Evolutionary conservation across 2,888 invertebrate genomes (phyloP).

Genomic region (Noctuana brunneofusca): DNA sequence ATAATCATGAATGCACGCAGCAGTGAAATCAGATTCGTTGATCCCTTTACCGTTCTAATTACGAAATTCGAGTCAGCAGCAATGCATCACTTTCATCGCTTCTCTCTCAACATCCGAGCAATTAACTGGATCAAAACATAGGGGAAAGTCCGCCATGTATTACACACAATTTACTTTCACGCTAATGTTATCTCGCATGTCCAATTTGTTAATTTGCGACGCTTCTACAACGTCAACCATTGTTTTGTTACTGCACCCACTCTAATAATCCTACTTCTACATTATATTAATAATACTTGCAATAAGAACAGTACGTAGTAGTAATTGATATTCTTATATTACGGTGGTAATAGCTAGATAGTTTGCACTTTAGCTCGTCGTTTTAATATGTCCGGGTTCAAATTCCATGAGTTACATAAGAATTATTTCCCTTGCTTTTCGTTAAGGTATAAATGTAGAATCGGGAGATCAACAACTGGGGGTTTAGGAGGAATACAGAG

Average conservation of each 20-base stretch:
- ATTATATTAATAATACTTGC: too few species aligned
- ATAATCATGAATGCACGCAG: not conserved
- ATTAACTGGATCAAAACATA: conserved; percentile 19
- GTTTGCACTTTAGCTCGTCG: too few species aligned
- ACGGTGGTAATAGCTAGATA: too few species aligned
- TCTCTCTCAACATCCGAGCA: conserved; percentile 9
- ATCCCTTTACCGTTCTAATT: conserved; percentile 8
- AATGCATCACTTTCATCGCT: conserved; percentile 7
- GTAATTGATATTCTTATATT: too few species aligned
- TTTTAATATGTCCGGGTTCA: too few species aligned
- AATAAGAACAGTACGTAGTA: too few species aligned
- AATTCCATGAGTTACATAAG: too few species aligned
- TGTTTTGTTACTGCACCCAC: conserved; percentile 1
- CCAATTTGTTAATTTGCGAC: conserved; percentile 9
- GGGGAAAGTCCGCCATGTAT: conserved; percentile 27
- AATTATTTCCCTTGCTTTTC: too few species aligned
- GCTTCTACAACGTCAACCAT: conserved; percentile 15
- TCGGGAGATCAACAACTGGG: too few species aligned
- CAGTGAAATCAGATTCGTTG: not conserved
- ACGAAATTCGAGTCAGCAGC: not conserved
- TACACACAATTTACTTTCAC: conserved; percentile 21
- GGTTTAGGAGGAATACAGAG: too few species aligned
- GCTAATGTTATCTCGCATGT: conserved; percentile 13
- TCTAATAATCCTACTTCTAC: too few species aligned
- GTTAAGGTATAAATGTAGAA: too few species aligned